Percentiles rank a stretch among this genome's conserved stretches.
These are phyloP conservation scores for Iphiclides podalirius DNA, from an alignment of 2,888 invertebrate genomes.

Conservation along the genomic window DNA sequence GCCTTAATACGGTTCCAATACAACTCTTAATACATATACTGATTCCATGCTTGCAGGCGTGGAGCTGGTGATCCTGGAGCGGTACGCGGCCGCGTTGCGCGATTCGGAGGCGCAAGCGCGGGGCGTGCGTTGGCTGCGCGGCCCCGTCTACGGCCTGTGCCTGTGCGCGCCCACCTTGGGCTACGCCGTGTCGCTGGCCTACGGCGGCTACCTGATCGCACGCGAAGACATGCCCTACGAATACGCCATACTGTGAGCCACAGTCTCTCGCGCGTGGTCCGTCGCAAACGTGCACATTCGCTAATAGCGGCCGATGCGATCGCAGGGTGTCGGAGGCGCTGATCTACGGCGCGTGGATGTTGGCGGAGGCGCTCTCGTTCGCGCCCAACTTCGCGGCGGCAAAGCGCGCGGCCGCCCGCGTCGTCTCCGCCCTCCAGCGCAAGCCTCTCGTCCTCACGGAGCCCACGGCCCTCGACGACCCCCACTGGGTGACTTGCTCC, in stretches of 20 bases:
- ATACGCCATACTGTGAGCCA: slow-evolving; percentile 84
- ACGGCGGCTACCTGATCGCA: slow-evolving; percentile 85
- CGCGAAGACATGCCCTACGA: slow-evolving; percentile 81
- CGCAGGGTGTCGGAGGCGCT: slow-evolving; percentile 87
- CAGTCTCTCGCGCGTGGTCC: no score
- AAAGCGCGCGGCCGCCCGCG: slow-evolving; percentile 83
- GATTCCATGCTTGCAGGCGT: slow-evolving; percentile 51
- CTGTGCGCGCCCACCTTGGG: slow-evolving; percentile 85
- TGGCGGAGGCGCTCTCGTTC: slow-evolving; percentile 88
- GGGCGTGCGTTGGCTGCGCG: slow-evolving; percentile 76
- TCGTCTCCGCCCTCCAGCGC: slow-evolving; percentile 75
- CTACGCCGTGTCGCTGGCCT: slow-evolving; percentile 85
- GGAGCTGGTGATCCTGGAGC: slow-evolving; percentile 73
- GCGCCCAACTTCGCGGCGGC: slow-evolving; percentile 88
- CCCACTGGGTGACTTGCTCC: slow-evolving; percentile 63
- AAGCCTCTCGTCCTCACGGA: slow-evolving; percentile 61
- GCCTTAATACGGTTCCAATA: no score
- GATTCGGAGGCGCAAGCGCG: slow-evolving; percentile 60
- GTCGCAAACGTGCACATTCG: no score
- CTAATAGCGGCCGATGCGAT: no score
- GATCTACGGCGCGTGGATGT: slow-evolving; percentile 89
- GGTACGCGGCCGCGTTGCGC: slow-evolving; percentile 68
- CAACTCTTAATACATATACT: no score
- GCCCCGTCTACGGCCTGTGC: slow-evolving; percentile 84
- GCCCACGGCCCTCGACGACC: slow-evolving; percentile 39